These are phyloP conservation scores for Tipula confusa DNA, from an alignment of 2,888 invertebrate species.

Conservation along the genomic window DNA sequence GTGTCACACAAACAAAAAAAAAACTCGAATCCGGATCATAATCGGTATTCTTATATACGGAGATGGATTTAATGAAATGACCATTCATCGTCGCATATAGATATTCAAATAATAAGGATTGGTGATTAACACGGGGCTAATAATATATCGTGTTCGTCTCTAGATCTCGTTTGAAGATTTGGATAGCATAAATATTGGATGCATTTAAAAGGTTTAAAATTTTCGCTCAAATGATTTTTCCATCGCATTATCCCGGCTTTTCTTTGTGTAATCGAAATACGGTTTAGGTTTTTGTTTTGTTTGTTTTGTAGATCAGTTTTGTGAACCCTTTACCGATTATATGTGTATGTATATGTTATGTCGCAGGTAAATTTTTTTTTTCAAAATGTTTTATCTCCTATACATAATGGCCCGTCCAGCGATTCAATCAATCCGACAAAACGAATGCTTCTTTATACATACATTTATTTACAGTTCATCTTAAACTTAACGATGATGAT, in stretches of 20 bases:
- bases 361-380: not conserved
- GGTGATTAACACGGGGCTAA: slow-evolving; percentile 3
- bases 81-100: not conserved
- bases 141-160: not conserved
- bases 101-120: slow-evolving; percentile 20
- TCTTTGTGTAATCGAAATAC: not conserved
- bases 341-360: no score
- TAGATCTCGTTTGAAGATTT: not conserved
- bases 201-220: slow-evolving; percentile 28
- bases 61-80: not conserved
- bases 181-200: slow-evolving; percentile 27
- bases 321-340: not conserved
- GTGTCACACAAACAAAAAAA: not conserved
- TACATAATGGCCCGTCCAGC: not conserved
- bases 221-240: slow-evolving; percentile 12
- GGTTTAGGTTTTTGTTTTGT: not conserved
- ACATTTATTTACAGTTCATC: not conserved
- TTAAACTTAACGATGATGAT: not conserved
- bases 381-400: not conserved
- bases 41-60: not conserved
- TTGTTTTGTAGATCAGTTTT: slow-evolving; percentile 20
- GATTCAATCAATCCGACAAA: not conserved
- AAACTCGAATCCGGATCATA: not conserved
- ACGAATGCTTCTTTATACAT: no score
- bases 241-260: slow-evolving; percentile 12